A percentile compares a stretch with the other conserved stretches of the same genome.
These are phyloP conservation scores for Glomeris maerens DNA, from an alignment of 1,140 invertebrate genomes.

Conservation along the genomic window DNA sequence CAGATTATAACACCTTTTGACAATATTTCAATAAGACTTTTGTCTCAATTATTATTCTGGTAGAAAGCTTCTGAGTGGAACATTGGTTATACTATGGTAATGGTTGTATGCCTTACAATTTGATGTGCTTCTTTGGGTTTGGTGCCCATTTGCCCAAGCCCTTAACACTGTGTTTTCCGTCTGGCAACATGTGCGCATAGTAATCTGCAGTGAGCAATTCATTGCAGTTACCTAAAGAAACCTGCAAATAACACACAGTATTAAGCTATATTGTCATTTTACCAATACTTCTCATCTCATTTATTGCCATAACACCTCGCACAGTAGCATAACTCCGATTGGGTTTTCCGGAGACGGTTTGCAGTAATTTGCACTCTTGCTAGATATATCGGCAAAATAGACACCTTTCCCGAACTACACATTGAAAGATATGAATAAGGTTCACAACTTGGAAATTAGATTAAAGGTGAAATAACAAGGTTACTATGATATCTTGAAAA, in stretches of 20 bases:
- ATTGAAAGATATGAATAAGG: neutral
- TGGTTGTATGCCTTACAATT: constrained; percentile 20
- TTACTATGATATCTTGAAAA: no score
- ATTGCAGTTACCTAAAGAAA: constrained; percentile 29
- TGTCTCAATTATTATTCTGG: no score
- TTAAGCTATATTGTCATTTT: no score
- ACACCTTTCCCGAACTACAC: constrained; percentile 31
- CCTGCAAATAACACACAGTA: no score
- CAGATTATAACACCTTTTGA: constrained; percentile 6
- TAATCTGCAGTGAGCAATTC: constrained; percentile 25
- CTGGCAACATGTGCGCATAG: constrained; percentile 25
- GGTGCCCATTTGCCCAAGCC: constrained; percentile 26
- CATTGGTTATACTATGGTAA: no score
- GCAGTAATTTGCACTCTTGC: constrained; percentile 49
- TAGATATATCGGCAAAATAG: constrained; percentile 47
- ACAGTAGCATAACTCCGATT: constrained; percentile 38
- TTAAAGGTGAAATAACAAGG: no score
- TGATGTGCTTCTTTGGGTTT: constrained; percentile 15
- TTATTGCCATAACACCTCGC: no score
- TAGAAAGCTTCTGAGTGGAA: no score
- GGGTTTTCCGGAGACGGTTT: constrained; percentile 31
- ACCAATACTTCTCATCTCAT: no score
- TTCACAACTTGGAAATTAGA: no score
- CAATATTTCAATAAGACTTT: neutral
- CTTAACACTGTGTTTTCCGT: constrained; percentile 28